phyloP scores from a whole-genome alignment of 1,140 invertebrate genomes.

The Drosophila azteca region DNA sequence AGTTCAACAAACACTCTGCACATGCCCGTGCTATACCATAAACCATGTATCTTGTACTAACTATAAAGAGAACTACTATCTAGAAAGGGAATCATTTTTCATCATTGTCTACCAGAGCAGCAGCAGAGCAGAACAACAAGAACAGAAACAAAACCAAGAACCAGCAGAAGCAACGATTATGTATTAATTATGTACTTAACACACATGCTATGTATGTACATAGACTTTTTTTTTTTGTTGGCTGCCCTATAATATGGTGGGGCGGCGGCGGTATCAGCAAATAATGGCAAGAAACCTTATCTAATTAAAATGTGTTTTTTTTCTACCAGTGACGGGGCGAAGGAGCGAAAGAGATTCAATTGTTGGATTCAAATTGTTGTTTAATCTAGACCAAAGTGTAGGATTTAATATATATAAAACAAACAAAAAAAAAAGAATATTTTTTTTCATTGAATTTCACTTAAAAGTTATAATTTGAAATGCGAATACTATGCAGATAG shows the following conservation, averaged over 20 bases:
- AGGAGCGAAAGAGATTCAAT: conserved; percentile 39
- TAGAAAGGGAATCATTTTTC: conserved; percentile 39
- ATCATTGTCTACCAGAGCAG: conserved; percentile 48
- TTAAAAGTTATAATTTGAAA: conserved; percentile 57
- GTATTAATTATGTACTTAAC: conserved; percentile 72
- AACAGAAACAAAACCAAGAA: neutral
- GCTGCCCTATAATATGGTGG: neutral
- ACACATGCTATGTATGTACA: conserved; percentile 33
- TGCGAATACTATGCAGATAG: conserved; percentile 53
- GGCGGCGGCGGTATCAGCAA: neutral
- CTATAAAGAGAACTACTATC: conserved; percentile 19
- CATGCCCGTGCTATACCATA: conserved; percentile 8
- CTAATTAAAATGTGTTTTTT: conserved; percentile 43
- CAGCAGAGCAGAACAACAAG: conserved; percentile 16
- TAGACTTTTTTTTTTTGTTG: conserved; percentile 36
- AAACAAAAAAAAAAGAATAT: conserved; percentile 30
- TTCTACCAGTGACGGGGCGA: conserved; percentile 37
- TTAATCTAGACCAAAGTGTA: conserved; percentile 67
- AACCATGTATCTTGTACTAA: conserved; percentile 48
- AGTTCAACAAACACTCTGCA: conserved; percentile 36
- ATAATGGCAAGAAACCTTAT: conserved; percentile 31
- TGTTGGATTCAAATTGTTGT: conserved; percentile 67
- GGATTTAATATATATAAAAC: conserved; percentile 43
- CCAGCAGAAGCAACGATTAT: conserved; percentile 53
- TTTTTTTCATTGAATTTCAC: conserved; percentile 56